phyloP scores from a whole-genome alignment of 2,797 vertebrate species.

The Gila robusta region DNA sequence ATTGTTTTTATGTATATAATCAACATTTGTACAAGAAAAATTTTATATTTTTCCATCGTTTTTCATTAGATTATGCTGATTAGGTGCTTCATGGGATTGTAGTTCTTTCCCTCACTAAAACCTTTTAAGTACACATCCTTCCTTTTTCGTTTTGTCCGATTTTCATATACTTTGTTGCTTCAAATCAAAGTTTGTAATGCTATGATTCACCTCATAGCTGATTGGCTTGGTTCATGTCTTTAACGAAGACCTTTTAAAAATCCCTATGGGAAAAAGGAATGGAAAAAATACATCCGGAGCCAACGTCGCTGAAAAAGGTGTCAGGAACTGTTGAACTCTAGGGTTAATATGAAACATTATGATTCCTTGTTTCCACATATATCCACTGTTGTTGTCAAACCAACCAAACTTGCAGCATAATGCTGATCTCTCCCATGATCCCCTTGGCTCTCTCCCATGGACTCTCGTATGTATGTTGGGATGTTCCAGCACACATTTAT shows the following conservation, averaged over 20 bases:
- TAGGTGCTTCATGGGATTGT: not conserved
- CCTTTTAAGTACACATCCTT: not conserved
- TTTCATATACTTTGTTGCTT: not conserved
- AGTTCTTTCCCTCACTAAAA: not conserved
- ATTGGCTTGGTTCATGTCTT: not conserved
- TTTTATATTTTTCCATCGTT: not conserved
- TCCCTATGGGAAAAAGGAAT: not conserved
- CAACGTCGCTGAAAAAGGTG: not conserved
- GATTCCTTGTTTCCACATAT: not conserved
- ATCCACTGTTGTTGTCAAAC: not conserved
- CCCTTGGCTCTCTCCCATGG: slow-evolving; percentile 16
- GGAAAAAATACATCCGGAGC: not conserved
- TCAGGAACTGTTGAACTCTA: not conserved
- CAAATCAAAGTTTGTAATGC: not conserved
- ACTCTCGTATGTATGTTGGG: not conserved
- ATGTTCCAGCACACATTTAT: slow-evolving; percentile 10
- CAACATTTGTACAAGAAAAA: not conserved
- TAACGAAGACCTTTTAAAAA: not conserved
- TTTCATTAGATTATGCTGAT: not conserved
- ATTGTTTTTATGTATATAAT: not conserved
- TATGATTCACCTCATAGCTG: not conserved
- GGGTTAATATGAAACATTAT: not conserved
- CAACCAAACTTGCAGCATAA: not conserved
- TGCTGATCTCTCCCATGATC: slow-evolving; percentile 35
- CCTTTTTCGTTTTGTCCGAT: not conserved